Base-by-base conservation (phyloP, 2,888 invertebrate species). In the Phasia obesa region DNA sequence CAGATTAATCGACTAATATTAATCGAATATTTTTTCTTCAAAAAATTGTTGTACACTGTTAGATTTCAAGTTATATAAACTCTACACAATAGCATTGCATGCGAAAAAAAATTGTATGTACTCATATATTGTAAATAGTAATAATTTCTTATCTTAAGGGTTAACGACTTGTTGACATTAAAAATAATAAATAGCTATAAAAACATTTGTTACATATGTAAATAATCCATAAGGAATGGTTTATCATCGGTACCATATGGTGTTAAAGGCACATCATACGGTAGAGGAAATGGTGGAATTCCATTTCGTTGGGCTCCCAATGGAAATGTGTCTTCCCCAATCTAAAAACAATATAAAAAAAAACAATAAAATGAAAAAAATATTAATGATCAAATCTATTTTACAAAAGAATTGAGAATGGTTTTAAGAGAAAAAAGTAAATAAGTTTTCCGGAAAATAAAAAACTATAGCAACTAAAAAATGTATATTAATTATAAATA, bases 221-320 rank as follows among this genome's bases (percentile, higher is more conserved):
- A 89, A 85, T 94, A 93, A 79, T 95, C 95, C 57, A 92, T 92
- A 0, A 94, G 92, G 92, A 95, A 97, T 0, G 96, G 95, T 15
- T 92, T 93, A 92, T 97, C 97, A 51, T 92, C 93, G 0, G 91
- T 88, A 0, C 92, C 92, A 88, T 97, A 98, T 17, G 94, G 94
- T 0, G 93, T 93, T 0, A 96, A 93, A 0, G 98, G 98, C 15
- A 97, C 90, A 91, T 98, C 97, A 90, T 96, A 97, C 0, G 97
- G 96, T 73, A 98, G 91, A 0, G 96, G 94, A 86, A 94, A 91
- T 0, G 92, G 90, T 3, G 93, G 91, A 2, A 89, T 87, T 0
- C 88, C 88, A 9, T 91, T 87, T 0, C 89, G 88, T 0, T 85
- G 83, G 2, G 90, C 88, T 7, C 88, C 87, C 21, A 95, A 87